Evolutionary conservation across 2,888 invertebrate species (phyloP), one percentile per base, ranked within the genome.

Genomic region (Teinopalpus imperialis): DNA sequence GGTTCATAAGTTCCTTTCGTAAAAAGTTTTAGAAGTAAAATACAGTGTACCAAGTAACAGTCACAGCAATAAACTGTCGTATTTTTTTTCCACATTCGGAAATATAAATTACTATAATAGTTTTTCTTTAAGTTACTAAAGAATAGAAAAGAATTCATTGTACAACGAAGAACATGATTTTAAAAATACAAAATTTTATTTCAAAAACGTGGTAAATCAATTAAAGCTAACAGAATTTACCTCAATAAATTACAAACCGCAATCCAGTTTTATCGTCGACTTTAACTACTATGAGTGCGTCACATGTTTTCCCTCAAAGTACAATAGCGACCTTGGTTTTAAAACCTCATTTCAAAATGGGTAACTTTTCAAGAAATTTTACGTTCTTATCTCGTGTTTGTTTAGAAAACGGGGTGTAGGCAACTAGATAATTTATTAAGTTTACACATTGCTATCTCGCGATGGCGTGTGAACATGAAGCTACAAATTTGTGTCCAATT

Each of bases 361-460:
- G 78, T 79, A 69, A 59, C 74, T 74, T 69, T 80, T 79, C 77
- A 79, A 70, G 70, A 69, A 54, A 63, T 69, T 76, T 77, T 72
- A 74, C 50, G 37, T 42, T n/a, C n/a, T n/a, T 54, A 44, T 51
- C 63, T 62, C 61, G 55, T 53, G 52, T 60, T 59, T 69, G 61
- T 53, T 56, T 56, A 49, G 52, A 48, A 53, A 49, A 53, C 55
- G 59, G 54, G 55, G 53, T 53, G 57, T 51, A 52, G 52, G 51
- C 53, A 51, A 52, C 48, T 49, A 52, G 57, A 64, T 70, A 78
- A 75, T 79, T 79, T 76, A 76, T 74, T 63, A 70, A 71, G 66
- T 72, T 73, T 67, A 56, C 63, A 54, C 52, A 65, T 66, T 66
- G 66, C 66, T 63, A 60, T 61, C 56, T 57, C 57, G 57, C 63